These are phyloP conservation scores for Arenaria interpres DNA, from an alignment of 2,113 vertebrate genomes.

Conservation along the genomic window DNA sequence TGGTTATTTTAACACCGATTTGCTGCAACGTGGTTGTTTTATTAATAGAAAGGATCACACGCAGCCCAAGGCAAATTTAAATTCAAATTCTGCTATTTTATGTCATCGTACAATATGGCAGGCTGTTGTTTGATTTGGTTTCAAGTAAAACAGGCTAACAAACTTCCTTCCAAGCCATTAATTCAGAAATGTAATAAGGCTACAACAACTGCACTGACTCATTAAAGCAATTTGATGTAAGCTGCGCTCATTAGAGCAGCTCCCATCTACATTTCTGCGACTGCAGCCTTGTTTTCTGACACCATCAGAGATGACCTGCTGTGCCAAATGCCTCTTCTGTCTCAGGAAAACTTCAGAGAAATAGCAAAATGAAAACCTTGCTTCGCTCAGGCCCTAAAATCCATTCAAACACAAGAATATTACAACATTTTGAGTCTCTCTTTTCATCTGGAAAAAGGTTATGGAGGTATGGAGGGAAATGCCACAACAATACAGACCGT, in stretches of 20 bases:
- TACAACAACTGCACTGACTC: slow-evolving; percentile 14
- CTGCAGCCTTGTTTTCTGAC: background rate
- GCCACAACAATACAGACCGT: background rate
- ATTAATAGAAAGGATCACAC: background rate
- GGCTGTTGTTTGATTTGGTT: background rate
- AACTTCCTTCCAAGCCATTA: slow-evolving; percentile 50
- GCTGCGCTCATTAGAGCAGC: slow-evolving; percentile 2
- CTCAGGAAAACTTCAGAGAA: background rate
- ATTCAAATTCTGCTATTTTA: background rate
- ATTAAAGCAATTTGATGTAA: slow-evolving; percentile 37
- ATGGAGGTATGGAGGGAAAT: background rate
- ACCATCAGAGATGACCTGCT: slow-evolving; percentile 4
- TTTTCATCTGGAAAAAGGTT: background rate
- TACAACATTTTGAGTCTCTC: background rate
- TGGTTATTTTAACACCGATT: background rate
- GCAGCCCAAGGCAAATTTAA: background rate
- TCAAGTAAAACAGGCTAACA: slow-evolving; percentile 7
- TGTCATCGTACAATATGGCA: background rate
- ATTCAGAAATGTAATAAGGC: slow-evolving; percentile 17
- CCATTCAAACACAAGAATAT: background rate
- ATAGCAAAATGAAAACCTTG: background rate
- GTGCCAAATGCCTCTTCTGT: slow-evolving; percentile 1
- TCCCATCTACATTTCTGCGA: background rate
- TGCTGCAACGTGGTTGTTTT: background rate
- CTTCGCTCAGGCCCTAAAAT: background rate